Evolutionary conservation across 1,140 invertebrate genomes (phyloP).

Genomic region (Drosophila arizonae): DNA sequence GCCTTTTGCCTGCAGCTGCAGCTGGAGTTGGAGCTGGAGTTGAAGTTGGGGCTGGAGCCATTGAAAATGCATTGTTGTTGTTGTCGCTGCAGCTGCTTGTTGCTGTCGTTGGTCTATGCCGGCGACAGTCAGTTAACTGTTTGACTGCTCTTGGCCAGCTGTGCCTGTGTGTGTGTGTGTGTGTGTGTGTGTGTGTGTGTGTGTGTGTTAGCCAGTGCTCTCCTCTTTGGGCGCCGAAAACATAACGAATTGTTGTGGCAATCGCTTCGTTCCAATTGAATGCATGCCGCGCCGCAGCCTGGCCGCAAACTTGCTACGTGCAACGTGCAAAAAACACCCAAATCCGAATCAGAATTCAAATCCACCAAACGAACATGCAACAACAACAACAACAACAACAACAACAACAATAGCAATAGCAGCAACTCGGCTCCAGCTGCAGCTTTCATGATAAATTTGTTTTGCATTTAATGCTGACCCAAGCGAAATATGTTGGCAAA

Average conservation of each 20-base stretch:
- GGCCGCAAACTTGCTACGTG: constrained; percentile 38
- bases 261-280: constrained; percentile 80
- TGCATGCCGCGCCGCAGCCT: constrained; percentile 69
- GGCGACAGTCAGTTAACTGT: constrained; percentile 66
- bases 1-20: constrained; percentile 74
- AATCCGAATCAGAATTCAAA: constrained; percentile 40
- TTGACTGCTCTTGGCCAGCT: constrained; percentile 62
- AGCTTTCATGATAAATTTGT: constrained; percentile 50
- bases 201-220: constrained; percentile 31
- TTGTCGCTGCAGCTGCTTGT: constrained; percentile 16
- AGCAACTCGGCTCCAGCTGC: constrained; percentile 16
- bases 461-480: constrained; percentile 54
- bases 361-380: constrained; percentile 7
- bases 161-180: constrained; percentile 4
- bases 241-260: constrained; percentile 81
- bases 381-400: background rate
- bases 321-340: constrained; percentile 41
- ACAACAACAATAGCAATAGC: constrained; percentile 1
- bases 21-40: constrained; percentile 51
- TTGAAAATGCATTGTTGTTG: constrained; percentile 66
- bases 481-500: constrained; percentile 46
- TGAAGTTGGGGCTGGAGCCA: constrained; percentile 38
- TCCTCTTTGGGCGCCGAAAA: constrained; percentile 68
- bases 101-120: constrained; percentile 34
- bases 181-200: background rate